Evolutionary conservation across 2,113 vertebrate species (phyloP).

Genomic region (Ursus arctos): DNA sequence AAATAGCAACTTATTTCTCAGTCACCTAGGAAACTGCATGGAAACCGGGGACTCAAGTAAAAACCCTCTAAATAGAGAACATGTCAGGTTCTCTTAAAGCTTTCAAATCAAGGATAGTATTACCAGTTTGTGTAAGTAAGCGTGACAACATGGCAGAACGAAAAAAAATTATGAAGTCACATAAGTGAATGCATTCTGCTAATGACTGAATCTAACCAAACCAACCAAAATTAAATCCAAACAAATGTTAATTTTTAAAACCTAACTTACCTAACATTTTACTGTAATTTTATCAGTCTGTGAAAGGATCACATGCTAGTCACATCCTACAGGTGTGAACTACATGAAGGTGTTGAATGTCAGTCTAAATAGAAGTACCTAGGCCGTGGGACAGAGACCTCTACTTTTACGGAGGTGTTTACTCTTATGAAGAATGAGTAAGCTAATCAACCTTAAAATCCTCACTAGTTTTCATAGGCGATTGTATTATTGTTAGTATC

Average conservation of each 20-base stretch:
- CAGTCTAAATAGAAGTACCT: neutral
- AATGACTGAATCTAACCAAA: neutral
- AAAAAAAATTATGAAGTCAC: conserved; percentile 27
- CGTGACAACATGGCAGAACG: neutral
- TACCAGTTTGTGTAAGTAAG: neutral
- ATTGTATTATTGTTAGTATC: neutral
- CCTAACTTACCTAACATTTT: neutral
- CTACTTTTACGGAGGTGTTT: conserved; percentile 5
- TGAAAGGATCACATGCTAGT: neutral
- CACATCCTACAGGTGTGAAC: neutral
- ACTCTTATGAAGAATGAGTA: conserved; percentile 13
- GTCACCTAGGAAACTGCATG: conserved; percentile 58
- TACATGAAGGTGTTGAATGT: neutral
- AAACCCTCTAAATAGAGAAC: conserved; percentile 40
- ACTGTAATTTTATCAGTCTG: neutral
- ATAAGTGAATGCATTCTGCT: neutral
- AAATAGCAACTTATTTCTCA: conserved; percentile 54
- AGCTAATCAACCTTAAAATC: conserved; percentile 1
- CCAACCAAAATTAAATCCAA: neutral
- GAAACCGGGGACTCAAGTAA: neutral
- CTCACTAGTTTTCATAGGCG: neutral
- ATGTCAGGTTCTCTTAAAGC: neutral
- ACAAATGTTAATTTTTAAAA: neutral
- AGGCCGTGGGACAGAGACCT: neutral
- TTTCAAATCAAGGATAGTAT: neutral